A percentile compares a stretch with the other conserved stretches of the same genome.
Conservation (phyloP, 2,797 vertebrate genomes). For the Glossophaga mutica region DNA sequence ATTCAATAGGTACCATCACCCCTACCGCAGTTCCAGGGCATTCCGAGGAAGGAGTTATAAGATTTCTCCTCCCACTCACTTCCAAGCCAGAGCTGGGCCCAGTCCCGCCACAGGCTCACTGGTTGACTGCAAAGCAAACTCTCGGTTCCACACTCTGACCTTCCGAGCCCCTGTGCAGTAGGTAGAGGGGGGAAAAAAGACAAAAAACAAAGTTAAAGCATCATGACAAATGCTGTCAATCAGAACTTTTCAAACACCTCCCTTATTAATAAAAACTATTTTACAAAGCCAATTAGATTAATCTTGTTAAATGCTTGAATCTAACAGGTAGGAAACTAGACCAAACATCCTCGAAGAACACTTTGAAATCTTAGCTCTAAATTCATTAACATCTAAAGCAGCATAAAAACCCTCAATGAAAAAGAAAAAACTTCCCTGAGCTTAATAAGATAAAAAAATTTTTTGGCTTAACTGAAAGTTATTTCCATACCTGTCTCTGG, state of each 20-base stretch:
- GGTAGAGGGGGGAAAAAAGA: background rate
- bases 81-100: slow-evolving; percentile 94
- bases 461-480: background rate
- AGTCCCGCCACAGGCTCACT: slow-evolving; percentile 91
- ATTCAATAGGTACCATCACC: background rate
- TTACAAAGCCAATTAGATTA: background rate
- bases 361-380: background rate
- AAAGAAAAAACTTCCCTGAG: background rate
- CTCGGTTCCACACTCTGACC: slow-evolving; percentile 94
- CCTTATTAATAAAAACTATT: background rate
- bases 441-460: background rate
- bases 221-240: background rate
- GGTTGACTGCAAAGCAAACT: slow-evolving; percentile 94
- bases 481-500: slow-evolving; percentile 85
- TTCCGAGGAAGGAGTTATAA: background rate
- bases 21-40: background rate
- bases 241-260: background rate
- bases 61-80: slow-evolving; percentile 83
- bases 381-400: background rate
- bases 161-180: slow-evolving; percentile 86
- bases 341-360: background rate
- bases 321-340: background rate
- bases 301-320: background rate
- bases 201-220: background rate
- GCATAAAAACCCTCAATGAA: background rate